Evolutionary conservation across 1,140 invertebrate genomes (phyloP).

Genomic region (Apis cerana): DNA sequence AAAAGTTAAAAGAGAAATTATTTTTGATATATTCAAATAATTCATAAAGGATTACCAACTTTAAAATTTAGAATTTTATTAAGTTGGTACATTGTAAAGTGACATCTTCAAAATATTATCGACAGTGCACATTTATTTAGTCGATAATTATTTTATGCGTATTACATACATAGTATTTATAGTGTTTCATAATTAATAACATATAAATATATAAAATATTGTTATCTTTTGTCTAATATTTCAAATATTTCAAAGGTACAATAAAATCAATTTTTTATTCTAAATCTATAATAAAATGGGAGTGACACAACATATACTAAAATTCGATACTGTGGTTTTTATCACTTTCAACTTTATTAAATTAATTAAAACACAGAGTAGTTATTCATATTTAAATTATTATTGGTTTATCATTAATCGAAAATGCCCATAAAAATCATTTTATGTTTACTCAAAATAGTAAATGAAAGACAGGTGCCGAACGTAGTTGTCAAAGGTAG

Average conservation of each 20-base stretch:
- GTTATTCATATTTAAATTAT: neutral
- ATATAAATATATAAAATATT: neutral
- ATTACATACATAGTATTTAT: neutral
- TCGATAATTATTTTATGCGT: neutral
- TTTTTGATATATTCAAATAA: neutral
- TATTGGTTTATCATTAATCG: neutral
- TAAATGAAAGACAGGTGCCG: neutral
- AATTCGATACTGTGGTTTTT: neutral
- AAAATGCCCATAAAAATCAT: neutral
- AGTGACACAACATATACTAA: neutral
- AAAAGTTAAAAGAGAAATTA: neutral
- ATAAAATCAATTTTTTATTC: neutral
- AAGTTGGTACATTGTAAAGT: neutral
- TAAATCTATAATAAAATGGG: neutral
- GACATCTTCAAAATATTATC: slow-evolving; percentile 5
- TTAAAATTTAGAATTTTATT: neutral
- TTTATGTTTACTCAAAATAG: neutral
- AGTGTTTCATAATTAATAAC: neutral
- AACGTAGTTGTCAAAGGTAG: slow-evolving; percentile 34
- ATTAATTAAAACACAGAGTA: neutral
- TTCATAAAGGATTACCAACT: neutral
- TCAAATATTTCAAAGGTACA: neutral
- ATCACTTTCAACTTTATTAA: neutral
- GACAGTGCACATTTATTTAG: neutral
- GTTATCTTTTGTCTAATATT: neutral